Percentiles rank a stretch among this genome's conserved stretches.
phyloP scores from a whole-genome alignment of 2,797 vertebrate species.

The Pantherophis alleghaniensis region DNA sequence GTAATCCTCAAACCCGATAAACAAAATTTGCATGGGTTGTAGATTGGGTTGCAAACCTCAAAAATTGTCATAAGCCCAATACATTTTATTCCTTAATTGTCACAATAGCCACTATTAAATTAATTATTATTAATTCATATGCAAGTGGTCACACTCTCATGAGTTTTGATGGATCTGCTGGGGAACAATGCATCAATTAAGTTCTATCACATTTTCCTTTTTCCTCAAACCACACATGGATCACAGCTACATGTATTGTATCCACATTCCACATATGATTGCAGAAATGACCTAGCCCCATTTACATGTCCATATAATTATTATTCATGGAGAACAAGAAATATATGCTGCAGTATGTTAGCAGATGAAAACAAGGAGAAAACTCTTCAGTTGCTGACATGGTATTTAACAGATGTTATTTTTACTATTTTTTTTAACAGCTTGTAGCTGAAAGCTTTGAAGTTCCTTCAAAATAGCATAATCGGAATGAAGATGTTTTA shows the following conservation, averaged over 20 bases:
- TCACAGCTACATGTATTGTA: rapidly evolving
- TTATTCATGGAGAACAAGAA: constrained; percentile 3
- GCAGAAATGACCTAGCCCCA: not conserved
- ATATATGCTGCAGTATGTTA: not conserved
- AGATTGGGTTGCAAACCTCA: constrained; percentile 66
- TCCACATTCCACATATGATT: not conserved
- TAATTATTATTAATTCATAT: constrained; percentile 63
- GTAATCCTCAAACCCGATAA: constrained; percentile 53
- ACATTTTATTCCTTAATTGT: constrained; percentile 64
- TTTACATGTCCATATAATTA: not conserved
- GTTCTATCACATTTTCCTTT: constrained; percentile 21
- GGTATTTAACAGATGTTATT: constrained; percentile 14
- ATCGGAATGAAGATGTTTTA: not conserved
- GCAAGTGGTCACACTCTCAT: constrained; percentile 49
- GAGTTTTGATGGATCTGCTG: constrained; percentile 43
- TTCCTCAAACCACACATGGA: not conserved
- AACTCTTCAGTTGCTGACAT: not conserved
- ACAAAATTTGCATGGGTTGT: constrained; percentile 64
- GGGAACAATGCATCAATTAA: not conserved
- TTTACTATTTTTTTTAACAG: not conserved
- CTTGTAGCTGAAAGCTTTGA: not conserved
- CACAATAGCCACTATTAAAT: constrained; percentile 59
- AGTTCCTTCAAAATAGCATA: not conserved
- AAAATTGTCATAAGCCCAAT: constrained; percentile 54
- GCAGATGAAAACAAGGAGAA: constrained; percentile 5